Base-by-base conservation (phyloP, 92 coral and sea anemone genomes). In the Virgularia gustaviana region DNA sequence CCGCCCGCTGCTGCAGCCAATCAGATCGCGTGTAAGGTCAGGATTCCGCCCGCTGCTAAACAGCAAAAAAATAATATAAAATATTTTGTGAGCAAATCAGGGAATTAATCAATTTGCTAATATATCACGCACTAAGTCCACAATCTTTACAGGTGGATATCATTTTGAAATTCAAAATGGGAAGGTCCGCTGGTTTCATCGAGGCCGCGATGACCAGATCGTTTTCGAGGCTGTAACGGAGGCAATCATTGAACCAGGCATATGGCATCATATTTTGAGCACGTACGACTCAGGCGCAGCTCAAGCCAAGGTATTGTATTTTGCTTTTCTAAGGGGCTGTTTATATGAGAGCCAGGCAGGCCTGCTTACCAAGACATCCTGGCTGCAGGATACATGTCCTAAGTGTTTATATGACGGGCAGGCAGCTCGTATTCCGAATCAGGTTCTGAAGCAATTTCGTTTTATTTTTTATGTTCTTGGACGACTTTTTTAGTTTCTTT, bases 91-190 rank as follows among this genome's bases (percentile, higher is more conserved):
- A n/a, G n/a, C n/a, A 8, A 1, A n/a, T n/a, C n/a, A n/a, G n/a
- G n/a, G n/a, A n/a, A n/a, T n/a, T n/a, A n/a, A n/a, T n/a, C n/a
- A 37, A 54, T 35, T 38, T 38, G 52, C 2, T 9, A 15, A 10
- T 1, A 18, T 2, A 43, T 12, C 0, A n/a, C n/a, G n/a, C n/a
- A n/a, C n/a, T n/a, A n/a, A n/a, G n/a, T n/a, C n/a, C n/a, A n/a
- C n/a, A 30, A 9, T 35, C 36, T 22, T 36, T 19, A 49, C 36
- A 92, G 99, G 99, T 77, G 99, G 99, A 20, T 94, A 84, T 75
- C 99, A 94, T 47, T 94, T 94, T 74, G 99, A 94, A 57, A 63
- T 94, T 25, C 96, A 94, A 65, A 89, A 94, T 61, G 99, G 99
- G 23, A 76, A 79, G 28, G 87, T 89, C 23, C 84, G 99, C 60